phyloP scores from a whole-genome alignment of 2,888 invertebrate species.

The Aporophyla nigra region DNA sequence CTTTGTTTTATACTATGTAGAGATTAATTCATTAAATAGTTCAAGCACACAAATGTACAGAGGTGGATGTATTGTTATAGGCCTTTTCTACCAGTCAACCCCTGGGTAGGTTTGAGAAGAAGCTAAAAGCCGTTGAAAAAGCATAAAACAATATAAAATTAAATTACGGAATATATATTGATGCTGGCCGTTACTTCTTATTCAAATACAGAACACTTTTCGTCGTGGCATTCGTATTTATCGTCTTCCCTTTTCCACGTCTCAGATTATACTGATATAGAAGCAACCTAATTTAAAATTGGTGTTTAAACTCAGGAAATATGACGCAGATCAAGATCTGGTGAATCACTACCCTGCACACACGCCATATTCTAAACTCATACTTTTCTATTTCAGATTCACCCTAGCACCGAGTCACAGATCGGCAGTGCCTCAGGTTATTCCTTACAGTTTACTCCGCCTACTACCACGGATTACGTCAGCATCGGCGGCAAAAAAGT shows the following conservation, averaged over 20 bases:
- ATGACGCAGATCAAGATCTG: no score
- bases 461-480: not conserved
- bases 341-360: no score
- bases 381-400: slow-evolving; percentile 21
- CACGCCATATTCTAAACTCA: not conserved
- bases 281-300: no score
- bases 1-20: no score
- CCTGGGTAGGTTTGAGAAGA: not conserved
- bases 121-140: not conserved
- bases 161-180: not conserved
- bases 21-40: no score
- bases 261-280: no score
- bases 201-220: not conserved
- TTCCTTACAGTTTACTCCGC: slow-evolving; percentile 23
- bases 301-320: not conserved
- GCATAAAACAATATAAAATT: not conserved
- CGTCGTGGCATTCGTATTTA: no score
- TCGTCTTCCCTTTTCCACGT: no score
- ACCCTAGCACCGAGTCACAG: not conserved
- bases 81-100: not conserved
- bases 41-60: no score
- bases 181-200: not conserved
- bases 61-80: not conserved
- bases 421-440: slow-evolving; percentile 35
- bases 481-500: not conserved